A percentile compares a stretch with the other conserved stretches of the same genome.
phyloP scores from a whole-genome alignment of 1,140 invertebrate genomes.

The Listronotus bonariensis region DNA sequence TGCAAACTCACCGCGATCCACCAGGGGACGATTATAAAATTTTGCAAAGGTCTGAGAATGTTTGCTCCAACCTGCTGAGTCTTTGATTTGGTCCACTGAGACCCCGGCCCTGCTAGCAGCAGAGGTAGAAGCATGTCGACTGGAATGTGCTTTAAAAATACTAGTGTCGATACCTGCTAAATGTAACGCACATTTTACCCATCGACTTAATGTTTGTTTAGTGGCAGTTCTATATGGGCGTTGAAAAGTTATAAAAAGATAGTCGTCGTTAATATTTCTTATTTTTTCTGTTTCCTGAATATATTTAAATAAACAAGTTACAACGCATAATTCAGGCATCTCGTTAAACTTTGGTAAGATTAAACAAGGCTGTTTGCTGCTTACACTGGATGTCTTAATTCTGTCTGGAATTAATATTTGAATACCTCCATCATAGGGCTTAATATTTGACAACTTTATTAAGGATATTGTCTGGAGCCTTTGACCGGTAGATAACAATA shows the following conservation, averaged over 20 bases:
- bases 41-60: slow-evolving; percentile 43
- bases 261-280: too few relatives aligned
- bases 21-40: slow-evolving; percentile 45
- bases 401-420: slow-evolving; percentile 1
- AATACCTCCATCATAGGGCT: slow-evolving; percentile 57
- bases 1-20: too few relatives aligned
- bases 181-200: slow-evolving; percentile 8
- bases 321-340: too few relatives aligned
- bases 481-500: slow-evolving; percentile 35
- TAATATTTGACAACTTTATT: slow-evolving; percentile 11
- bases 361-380: too few relatives aligned
- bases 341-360: too few relatives aligned
- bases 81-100: slow-evolving; percentile 38
- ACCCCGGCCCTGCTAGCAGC: slow-evolving; percentile 30
- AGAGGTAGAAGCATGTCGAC: slow-evolving; percentile 43
- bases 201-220: too few relatives aligned
- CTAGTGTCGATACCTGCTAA: slow-evolving; percentile 38
- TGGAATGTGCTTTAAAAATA: slow-evolving; percentile 41
- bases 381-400: slow-evolving; percentile 53
- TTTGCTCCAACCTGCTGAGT: slow-evolving; percentile 44
- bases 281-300: too few relatives aligned
- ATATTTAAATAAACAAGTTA: too few relatives aligned
- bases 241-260: too few relatives aligned
- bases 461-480: slow-evolving; percentile 20
- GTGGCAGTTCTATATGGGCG: too few relatives aligned